Evolutionary conservation across 2,888 invertebrate species (phyloP), one percentile per base, ranked within the genome.

Genomic region (Agrochola lota): DNA sequence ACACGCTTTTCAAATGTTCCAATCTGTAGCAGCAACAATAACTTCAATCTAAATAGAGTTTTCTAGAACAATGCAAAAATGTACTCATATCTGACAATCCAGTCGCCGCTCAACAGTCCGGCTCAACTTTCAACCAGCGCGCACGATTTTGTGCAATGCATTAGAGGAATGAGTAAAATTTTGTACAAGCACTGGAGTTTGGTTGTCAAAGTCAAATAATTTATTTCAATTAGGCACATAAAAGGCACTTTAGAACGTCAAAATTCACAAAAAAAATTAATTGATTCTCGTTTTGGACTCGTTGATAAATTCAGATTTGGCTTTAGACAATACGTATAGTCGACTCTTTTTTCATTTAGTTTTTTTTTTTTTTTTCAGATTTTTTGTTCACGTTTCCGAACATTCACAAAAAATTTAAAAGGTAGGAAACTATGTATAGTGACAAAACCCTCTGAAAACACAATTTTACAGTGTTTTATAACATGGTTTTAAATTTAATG

Each of bases 31-130:
- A 59, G 64, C 63, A 76, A 82, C 66, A 73, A 83, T 85, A 77
- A 72, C 60, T 70, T 72, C 64, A 59, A 70, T 77, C 40, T 66
- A 72, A 70, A 85, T 78, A 62, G 74, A 77, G 23, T 71, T 80
- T 80, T 73, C 63, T 73, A 26, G 49, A 80, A 75, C 71, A 85
- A 86, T 83, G 49, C 64, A 70, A 83, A 78, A 77, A 71, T 78
- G 0, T 49, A 70, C 66, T 60, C 49, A 52, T 83, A 83, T 83
- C 62, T 40, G 17, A 55, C 23, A 9, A 70, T 59, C 46, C 82
- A 64, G 46, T 17, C 63, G 15, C 30, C 49, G 74, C 52, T 74
- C 63, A 74, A 85, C 74, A 63, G 46, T 12, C 59, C 15, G 55
- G 71, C 55, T 76, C 64, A 76, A 82, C 60, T 72, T 82, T 76